Base-by-base conservation (phyloP, 2,888 invertebrate species). In the Drosophila diplacantha region DNA sequence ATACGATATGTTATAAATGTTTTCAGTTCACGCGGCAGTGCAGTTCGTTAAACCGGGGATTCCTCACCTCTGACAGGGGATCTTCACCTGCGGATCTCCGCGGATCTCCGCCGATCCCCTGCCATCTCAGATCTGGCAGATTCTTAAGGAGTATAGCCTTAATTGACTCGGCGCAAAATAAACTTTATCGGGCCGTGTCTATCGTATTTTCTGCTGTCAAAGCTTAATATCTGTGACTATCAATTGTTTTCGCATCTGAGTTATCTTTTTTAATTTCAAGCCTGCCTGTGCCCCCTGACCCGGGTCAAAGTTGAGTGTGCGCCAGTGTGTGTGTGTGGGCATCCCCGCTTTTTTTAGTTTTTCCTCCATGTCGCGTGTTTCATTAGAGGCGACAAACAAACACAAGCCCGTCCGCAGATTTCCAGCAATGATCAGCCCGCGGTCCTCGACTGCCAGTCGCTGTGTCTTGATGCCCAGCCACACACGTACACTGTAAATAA, bases 221-320 rank as follows among this genome's bases (percentile, higher is more conserved):
- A 83, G 78, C 84, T 82, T 63, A 78, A 78, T 78, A 78, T 78
- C 78, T 78, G 84, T 84, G 78, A 84, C 78, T 78, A 78, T 78
- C 78, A 84, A 78, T 78, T 84, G 78, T 78, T 84, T 78, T 84
- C 84, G 83, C 84, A 78, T 84, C 83, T 78, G 84, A 78, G 84
- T 84, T 84, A 84, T 82, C 84, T 84, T 84, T 65, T 78, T 78
- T 78, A 78, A 78, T 78, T 78, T 78, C 84, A 83, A 79, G 71
- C 81, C 53, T 74, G 69, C 65, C 64, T 71, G 68, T 72, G 83
- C 73, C 71, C 67, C 64, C 77, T 81, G 81, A 81, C 84, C 81
- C 69, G 66, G 81, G 81, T 82, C 81, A 83, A 75, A 83, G 81
- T 81, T 81, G 84, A 81, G 65, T 46, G 46, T 51, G 37, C 16